A percentile compares a stretch with the other conserved stretches of the same genome.
These are phyloP conservation scores for Conomelus anceps DNA, from an alignment of 2,888 invertebrate species.

Conservation along the genomic window DNA sequence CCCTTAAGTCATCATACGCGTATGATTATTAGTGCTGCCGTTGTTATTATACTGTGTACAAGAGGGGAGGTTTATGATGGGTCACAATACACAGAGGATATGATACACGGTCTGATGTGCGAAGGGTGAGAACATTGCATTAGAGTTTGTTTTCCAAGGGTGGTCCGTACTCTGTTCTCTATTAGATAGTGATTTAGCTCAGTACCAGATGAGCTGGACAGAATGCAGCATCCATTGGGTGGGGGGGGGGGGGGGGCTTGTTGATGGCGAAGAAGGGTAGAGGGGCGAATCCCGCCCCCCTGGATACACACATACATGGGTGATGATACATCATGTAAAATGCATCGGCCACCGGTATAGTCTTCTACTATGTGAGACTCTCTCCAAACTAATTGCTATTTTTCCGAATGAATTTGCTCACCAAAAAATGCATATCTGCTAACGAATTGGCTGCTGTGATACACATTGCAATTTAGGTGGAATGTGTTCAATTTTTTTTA, in stretches of 20 bases:
- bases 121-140: slow-evolving; percentile 11
- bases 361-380: background rate
- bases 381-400: background rate
- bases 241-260: background rate
- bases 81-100: background rate
- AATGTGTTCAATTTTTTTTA: background rate
- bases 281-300: background rate
- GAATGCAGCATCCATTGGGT: background rate
- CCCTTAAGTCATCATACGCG: background rate
- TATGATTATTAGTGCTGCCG: background rate
- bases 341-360: background rate
- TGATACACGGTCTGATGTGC: background rate
- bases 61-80: background rate
- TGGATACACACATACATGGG: background rate
- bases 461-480: too few relatives aligned
- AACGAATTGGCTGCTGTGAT: background rate
- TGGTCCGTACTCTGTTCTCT: slow-evolving; percentile 1
- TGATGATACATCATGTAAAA: background rate
- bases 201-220: slow-evolving; percentile 18
- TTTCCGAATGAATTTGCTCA: background rate
- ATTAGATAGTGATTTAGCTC: slow-evolving; percentile 23
- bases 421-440: background rate
- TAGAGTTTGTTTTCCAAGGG: slow-evolving; percentile 2
- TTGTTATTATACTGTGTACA: background rate
- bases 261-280: background rate